A percentile compares a stretch with the other conserved stretches of the same genome.
phyloP scores from a whole-genome alignment of 2,888 invertebrate species.

The Lithophane socia region DNA sequence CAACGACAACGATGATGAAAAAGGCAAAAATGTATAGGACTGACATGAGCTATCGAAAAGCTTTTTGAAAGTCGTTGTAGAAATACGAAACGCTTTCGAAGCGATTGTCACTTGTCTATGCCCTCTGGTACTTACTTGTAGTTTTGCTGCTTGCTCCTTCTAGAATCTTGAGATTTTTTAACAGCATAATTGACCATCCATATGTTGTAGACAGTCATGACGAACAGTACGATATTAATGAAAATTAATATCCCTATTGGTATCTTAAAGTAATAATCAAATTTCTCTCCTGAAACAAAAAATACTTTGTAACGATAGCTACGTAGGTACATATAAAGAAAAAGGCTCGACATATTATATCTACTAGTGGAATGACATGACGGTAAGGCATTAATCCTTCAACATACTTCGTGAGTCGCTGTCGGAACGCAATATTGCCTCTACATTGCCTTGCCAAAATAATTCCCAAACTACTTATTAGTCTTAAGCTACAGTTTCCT shows the following conservation, averaged over 20 bases:
- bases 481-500: too few relatives aligned
- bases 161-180: background rate
- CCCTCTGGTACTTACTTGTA: background rate
- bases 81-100: too few relatives aligned
- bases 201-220: slow-evolving; percentile 30
- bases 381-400: background rate
- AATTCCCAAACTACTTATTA: too few relatives aligned
- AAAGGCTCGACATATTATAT: too few relatives aligned
- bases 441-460: too few relatives aligned
- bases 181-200: slow-evolving; percentile 11
- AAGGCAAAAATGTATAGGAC: too few relatives aligned
- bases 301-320: background rate
- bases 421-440: too few relatives aligned
- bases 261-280: background rate
- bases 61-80: too few relatives aligned
- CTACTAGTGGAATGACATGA: background rate
- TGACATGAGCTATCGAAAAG: too few relatives aligned
- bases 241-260: slow-evolving; percentile 24
- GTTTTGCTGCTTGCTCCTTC: slow-evolving; percentile 1
- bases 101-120: too few relatives aligned
- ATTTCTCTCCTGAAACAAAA: background rate
- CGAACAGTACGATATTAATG: slow-evolving; percentile 21
- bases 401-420: too few relatives aligned
- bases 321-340: background rate
- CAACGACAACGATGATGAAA: too few relatives aligned